Evolutionary conservation across 2,113 vertebrate species (phyloP).

Genomic region (Alligator sinensis): DNA sequence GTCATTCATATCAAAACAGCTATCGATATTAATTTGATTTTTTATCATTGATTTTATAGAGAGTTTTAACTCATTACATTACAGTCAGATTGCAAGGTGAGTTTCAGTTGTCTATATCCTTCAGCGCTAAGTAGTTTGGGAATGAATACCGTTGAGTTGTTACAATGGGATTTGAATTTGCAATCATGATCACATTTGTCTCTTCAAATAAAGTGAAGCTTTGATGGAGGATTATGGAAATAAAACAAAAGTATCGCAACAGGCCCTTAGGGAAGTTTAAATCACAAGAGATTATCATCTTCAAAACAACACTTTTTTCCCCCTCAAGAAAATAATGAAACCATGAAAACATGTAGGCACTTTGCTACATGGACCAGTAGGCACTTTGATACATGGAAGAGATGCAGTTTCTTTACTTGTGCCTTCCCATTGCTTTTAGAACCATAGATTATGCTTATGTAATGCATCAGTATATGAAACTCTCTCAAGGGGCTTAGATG

Average conservation of each 20-base stretch:
- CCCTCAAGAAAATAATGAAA: constrained; percentile 7
- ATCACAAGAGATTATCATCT: constrained; percentile 9
- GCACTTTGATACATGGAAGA: background rate
- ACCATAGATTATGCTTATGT: fast-evolving
- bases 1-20: background rate
- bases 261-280: constrained; percentile 8
- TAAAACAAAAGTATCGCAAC: constrained; percentile 29
- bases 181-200: background rate
- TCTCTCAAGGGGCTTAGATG: background rate
- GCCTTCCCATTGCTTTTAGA: background rate
- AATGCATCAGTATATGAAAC: background rate
- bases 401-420: background rate
- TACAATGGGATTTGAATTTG: constrained; percentile 29
- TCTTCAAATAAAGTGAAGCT: constrained; percentile 40
- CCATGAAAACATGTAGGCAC: background rate
- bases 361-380: background rate
- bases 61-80: constrained; percentile 4
- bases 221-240: constrained; percentile 1
- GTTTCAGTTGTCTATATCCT: background rate
- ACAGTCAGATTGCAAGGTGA: background rate
- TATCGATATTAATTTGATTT: background rate
- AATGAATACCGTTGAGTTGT: background rate
- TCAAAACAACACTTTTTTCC: background rate
- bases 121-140: background rate
- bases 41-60: background rate